A percentile compares a stretch with the other conserved stretches of the same genome.
Conservation (phyloP, 2,797 vertebrate genomes). For the Acanthiza pusilla region DNA sequence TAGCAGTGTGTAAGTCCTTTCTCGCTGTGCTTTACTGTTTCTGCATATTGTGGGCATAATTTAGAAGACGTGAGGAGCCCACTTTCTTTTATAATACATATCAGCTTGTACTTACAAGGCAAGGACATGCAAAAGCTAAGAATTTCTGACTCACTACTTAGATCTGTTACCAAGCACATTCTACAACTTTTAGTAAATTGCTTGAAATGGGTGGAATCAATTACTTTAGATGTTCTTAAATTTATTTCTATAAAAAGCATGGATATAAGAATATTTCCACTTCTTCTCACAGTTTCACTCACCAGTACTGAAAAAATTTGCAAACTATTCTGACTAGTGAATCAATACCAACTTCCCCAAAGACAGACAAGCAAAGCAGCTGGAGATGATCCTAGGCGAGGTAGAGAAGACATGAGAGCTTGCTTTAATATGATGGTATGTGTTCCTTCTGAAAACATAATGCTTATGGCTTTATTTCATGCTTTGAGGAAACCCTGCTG, state of each 20-base stretch:
- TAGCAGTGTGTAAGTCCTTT: background rate
- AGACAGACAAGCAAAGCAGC: background rate
- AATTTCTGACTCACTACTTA: background rate
- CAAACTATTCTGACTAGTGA: background rate
- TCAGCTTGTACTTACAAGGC: background rate
- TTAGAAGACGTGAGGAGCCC: background rate
- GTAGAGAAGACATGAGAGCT: background rate
- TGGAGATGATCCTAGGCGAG: background rate
- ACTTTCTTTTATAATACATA: background rate
- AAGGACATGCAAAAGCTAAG: background rate
- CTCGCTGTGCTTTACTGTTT: background rate
- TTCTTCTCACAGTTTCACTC: background rate
- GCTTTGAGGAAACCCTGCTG: background rate
- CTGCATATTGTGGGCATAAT: background rate
- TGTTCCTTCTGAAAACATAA: background rate
- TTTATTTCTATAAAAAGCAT: background rate
- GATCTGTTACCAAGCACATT: background rate
- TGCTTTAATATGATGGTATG: background rate
- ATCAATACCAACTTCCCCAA: background rate
- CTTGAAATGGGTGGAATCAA: background rate
- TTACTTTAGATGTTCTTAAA: background rate
- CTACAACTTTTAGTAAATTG: background rate
- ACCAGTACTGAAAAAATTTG: background rate
- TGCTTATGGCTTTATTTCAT: background rate
- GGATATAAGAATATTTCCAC: background rate